These are phyloP conservation scores for Taurulus bubalis DNA, from an alignment of 2,113 vertebrate genomes.

Conservation along the genomic window DNA sequence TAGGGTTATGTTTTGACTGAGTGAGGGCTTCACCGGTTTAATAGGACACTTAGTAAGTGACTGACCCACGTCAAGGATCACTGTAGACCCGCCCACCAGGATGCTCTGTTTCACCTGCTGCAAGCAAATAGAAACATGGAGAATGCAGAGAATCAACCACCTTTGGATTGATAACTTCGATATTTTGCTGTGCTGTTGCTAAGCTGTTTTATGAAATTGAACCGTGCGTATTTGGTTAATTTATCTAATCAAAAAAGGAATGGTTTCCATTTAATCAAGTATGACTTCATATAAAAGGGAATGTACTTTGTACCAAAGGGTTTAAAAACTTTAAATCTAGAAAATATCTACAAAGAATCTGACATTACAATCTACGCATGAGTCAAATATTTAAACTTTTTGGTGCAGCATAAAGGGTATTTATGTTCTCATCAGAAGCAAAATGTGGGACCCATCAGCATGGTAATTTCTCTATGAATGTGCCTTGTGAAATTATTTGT, in stretches of 20 bases:
- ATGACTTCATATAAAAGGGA: background rate
- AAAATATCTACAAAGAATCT: background rate
- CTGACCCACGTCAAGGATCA: constrained; percentile 10
- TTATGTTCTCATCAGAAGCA: background rate
- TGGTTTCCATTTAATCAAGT: background rate
- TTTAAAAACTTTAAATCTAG: background rate
- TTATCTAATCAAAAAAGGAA: background rate
- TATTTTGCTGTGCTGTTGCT: background rate
- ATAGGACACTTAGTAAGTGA: constrained; percentile 19
- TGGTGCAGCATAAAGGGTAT: background rate
- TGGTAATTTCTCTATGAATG: constrained; percentile 33
- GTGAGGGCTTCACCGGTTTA: background rate
- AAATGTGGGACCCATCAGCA: constrained; percentile 21
- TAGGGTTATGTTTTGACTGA: constrained; percentile 21
- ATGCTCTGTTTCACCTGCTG: constrained; percentile 8
- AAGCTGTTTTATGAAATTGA: background rate
- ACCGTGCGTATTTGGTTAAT: background rate
- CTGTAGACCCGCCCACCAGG: background rate
- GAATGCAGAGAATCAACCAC: background rate
- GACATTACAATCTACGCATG: background rate
- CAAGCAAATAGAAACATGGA: constrained; percentile 1
- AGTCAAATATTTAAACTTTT: background rate
- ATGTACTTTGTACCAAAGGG: background rate
- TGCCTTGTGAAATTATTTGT: constrained; percentile 46
- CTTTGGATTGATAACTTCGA: background rate